A percentile compares a stretch with the other conserved stretches of the same genome.
phyloP scores from a whole-genome alignment of 2,888 invertebrate genomes.

The Drosophila affinis region DNA sequence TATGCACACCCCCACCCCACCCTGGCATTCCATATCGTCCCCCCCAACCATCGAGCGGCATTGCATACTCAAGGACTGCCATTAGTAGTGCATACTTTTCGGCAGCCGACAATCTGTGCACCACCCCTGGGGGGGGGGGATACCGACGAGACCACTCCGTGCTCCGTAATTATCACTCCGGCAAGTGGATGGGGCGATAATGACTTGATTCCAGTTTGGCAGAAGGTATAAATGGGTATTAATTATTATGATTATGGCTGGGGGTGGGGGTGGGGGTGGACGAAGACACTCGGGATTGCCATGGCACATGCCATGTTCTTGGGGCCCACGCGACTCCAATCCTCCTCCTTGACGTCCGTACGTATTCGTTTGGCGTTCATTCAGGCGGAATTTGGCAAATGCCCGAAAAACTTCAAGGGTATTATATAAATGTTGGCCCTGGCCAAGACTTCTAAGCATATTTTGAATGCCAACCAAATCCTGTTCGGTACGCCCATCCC shows the following conservation, averaged over 20 bases:
- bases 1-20: slow-evolving; percentile 16
- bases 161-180: slow-evolving; percentile 55
- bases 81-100: slow-evolving; percentile 59
- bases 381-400: slow-evolving; percentile 55
- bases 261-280: neutral
- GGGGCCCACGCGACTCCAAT: too few relatives aligned
- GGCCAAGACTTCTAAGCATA: slow-evolving; percentile 57
- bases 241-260: slow-evolving; percentile 64
- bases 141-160: too few relatives aligned
- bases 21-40: neutral
- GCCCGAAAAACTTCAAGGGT: slow-evolving; percentile 57
- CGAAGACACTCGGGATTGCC: slow-evolving; percentile 24
- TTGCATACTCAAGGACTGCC: slow-evolving; percentile 45
- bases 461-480: slow-evolving; percentile 50
- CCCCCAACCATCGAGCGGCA: neutral
- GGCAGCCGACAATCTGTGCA: slow-evolving; percentile 50
- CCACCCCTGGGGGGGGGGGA: slow-evolving; percentile 24
- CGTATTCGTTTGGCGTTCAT: slow-evolving; percentile 26
- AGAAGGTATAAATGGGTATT: slow-evolving; percentile 51
- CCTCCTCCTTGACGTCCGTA: neutral
- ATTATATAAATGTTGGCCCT: slow-evolving; percentile 58
- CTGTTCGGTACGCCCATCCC: neutral
- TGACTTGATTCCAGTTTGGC: slow-evolving; percentile 56
- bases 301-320: slow-evolving; percentile 33
- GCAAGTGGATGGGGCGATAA: slow-evolving; percentile 59